Base-by-base conservation (phyloP, 2,113 vertebrate genomes). In the Bostrychus sinensis region DNA sequence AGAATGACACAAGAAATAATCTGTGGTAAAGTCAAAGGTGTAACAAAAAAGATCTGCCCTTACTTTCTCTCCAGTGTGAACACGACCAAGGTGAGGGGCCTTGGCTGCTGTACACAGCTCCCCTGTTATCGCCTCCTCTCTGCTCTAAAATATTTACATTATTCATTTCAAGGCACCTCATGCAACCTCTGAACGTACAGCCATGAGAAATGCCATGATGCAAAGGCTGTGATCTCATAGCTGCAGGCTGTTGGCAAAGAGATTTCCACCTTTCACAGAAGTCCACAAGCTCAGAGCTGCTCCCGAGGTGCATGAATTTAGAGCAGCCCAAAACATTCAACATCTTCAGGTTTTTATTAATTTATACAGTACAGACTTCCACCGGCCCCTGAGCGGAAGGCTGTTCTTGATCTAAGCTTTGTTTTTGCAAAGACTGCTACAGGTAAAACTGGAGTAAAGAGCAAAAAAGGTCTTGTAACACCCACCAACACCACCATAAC, bases 201-300 rank as follows among this genome's bases (percentile, higher is more conserved):
- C 37, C 13, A 30, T 45, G 39, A 42, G 66, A 34, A 30, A 38
- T 67, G 59, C 50, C 54, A 63, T 51, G 62, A 80, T 56, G 62
- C 60, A 83, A 42, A 80, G 17, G 34, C 63, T 62, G 58, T 38
- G 45, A 83, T 69, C 60, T 51, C 48, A 62, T 66, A 66, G 77
- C 80, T 75, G 66, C 66, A 68, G 81, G 83, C 70, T 63, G 64
- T 58, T 83, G 66, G 66, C 66, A 75, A 69, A 73, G 34, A 62
- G 14, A 30, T 48, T 80, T 65, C 67, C 62, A 72, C 51, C 8
- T 32, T 62, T 19, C 62, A 71, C 46, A n/a, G n/a, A 32, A 68
- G 46, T 62, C 62, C 68, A 69, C 28, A 41, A 6, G 23, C 51
- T 66, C 51, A 51, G 50, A 72, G 23, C 41, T 42, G 55, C 75